phyloP scores from a whole-genome alignment of 2,888 invertebrate species.

The Tipula helvola region DNA sequence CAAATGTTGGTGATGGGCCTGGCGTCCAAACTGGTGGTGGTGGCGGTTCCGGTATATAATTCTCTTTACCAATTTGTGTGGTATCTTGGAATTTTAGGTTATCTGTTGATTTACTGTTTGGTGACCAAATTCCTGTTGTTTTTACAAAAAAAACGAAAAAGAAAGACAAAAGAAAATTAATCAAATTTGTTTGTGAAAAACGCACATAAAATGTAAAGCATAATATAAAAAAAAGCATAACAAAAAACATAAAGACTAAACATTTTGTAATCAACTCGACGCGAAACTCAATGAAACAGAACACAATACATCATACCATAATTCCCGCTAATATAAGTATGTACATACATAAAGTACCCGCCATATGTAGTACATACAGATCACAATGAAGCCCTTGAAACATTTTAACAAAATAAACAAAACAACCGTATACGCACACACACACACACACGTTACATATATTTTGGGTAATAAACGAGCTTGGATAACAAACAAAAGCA shows the following conservation, averaged over 20 bases:
- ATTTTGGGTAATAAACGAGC: not conserved
- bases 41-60: slow-evolving; percentile 39
- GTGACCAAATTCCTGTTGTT: slow-evolving; percentile 47
- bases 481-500: not conserved
- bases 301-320: not conserved
- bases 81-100: slow-evolving; percentile 13
- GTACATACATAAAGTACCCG: not conserved
- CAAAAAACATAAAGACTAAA: not conserved
- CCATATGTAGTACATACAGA: not conserved
- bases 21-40: slow-evolving; percentile 70
- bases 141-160: not conserved
- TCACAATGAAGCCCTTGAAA: not conserved
- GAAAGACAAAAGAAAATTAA: not conserved
- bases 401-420: not conserved
- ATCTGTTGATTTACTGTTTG: slow-evolving; percentile 22
- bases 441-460: not conserved
- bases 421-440: not conserved
- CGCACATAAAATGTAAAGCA: not conserved
- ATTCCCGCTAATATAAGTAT: not conserved
- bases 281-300: not conserved
- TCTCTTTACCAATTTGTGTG: slow-evolving; percentile 29
- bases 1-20: slow-evolving; percentile 56
- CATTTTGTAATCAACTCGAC: not conserved
- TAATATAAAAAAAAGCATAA: not conserved
- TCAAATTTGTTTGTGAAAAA: not conserved